Conservation (phyloP, 2,797 vertebrate genomes). For the Setipinna tenuifilis region DNA sequence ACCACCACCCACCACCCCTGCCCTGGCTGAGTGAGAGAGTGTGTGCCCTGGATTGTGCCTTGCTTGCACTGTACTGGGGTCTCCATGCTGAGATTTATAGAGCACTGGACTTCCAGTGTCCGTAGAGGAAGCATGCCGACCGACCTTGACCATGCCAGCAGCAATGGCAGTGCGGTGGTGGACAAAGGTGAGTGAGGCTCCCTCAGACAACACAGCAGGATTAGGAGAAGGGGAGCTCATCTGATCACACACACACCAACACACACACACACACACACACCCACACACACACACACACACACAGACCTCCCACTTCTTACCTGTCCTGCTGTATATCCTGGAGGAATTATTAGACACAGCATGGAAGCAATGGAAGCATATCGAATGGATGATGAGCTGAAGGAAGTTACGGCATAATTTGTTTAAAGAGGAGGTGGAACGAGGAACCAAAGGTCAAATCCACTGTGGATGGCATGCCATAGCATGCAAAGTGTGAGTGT, state of each 20-base stretch:
- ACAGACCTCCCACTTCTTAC: not conserved
- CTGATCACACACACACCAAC: not conserved
- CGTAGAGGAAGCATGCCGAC: slow-evolving; percentile 74
- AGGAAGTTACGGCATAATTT: not conserved
- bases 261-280: too few species aligned
- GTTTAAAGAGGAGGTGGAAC: not conserved
- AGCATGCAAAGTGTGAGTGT: slow-evolving; percentile 44
- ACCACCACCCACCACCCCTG: not conserved
- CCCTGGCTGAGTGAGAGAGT: slow-evolving; percentile 33
- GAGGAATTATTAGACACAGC: not conserved
- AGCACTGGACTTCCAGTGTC: slow-evolving; percentile 56
- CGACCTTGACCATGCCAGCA: slow-evolving; percentile 56
- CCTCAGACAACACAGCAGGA: not conserved
- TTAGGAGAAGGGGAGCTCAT: not conserved
- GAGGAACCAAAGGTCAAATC: slow-evolving; percentile 56
- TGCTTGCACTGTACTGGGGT: slow-evolving; percentile 43
- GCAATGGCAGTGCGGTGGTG: slow-evolving; percentile 67
- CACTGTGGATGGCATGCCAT: slow-evolving; percentile 54
- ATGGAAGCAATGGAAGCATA: not conserved
- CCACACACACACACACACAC: too few species aligned
- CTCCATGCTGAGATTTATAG: slow-evolving; percentile 57
- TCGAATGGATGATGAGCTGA: not conserved
- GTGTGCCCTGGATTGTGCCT: slow-evolving; percentile 65
- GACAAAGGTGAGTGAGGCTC: slow-evolving; percentile 77
- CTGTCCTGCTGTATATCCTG: not conserved